Evolutionary conservation across 37 sponge, comb jelly and placozoan species (phyloP).

Genomic region (Haliclona indistincta): DNA sequence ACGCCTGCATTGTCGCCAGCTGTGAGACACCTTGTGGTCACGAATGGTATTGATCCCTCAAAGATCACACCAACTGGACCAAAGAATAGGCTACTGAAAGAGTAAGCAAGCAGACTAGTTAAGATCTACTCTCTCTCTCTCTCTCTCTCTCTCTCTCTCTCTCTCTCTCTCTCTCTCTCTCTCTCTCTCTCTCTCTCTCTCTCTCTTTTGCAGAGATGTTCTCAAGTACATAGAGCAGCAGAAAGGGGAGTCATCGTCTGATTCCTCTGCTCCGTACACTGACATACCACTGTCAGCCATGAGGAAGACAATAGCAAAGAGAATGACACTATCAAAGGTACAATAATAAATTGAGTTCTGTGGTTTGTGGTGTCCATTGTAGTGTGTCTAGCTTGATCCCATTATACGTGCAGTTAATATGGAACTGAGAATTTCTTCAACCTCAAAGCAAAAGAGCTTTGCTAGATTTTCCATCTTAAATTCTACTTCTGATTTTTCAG

Average conservation of each 20-base stretch:
- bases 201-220: constrained; percentile 35
- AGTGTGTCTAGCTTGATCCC: no score
- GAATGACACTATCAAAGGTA: constrained; percentile 55
- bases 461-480: background rate
- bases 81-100: constrained; percentile 44
- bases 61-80: constrained; percentile 47
- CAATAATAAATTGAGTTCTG: background rate
- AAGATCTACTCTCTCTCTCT: background rate
- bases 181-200: constrained; percentile 2
- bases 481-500: background rate
- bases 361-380: no score
- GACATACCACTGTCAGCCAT: constrained; percentile 42
- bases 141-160: background rate
- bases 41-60: constrained; percentile 34
- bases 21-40: constrained; percentile 45
- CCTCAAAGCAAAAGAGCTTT: no score
- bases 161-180: no score
- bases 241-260: background rate
- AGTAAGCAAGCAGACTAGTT: constrained; percentile 23
- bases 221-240: constrained; percentile 15
- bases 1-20: constrained; percentile 69
- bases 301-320: constrained; percentile 60
- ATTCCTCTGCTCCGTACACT: background rate
- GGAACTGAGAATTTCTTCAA: no score
- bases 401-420: no score